Evolutionary conservation across 2,113 vertebrate genomes (phyloP).

Genomic region (Collichthys lucidus): DNA sequence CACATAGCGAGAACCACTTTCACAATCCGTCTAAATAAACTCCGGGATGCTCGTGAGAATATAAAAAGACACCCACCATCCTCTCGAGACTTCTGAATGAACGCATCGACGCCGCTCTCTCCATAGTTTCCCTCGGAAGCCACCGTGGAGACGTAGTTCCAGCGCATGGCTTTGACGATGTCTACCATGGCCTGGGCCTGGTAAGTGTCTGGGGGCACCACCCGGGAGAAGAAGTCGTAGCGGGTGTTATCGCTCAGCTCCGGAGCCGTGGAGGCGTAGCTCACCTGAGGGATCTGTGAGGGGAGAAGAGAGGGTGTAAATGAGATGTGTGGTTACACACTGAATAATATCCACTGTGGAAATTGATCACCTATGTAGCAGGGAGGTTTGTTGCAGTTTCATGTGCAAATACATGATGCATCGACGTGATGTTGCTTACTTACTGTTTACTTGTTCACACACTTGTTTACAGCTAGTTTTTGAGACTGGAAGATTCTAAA

Average conservation of each 20-base stretch:
- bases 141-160: conserved; percentile 97
- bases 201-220: conserved; percentile 95
- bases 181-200: conserved; percentile 98
- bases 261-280: conserved; percentile 95
- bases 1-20: neutral
- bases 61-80: conserved; percentile 87
- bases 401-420: no score
- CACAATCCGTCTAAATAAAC: conserved; percentile 12
- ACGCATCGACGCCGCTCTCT: conserved; percentile 95
- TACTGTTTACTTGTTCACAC: conserved; percentile 2
- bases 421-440: conserved; percentile 19
- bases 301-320: neutral
- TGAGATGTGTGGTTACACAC: conserved; percentile 5
- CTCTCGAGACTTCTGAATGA: conserved; percentile 96
- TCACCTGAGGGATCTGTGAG: conserved; percentile 95
- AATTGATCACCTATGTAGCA: conserved; percentile 6
- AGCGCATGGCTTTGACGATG: conserved; percentile 94
- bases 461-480: no score
- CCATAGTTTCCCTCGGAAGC: conserved; percentile 97
- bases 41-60: neutral
- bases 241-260: conserved; percentile 97
- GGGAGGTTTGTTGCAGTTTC: neutral
- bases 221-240: conserved; percentile 97
- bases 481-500: neutral
- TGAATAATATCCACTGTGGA: neutral